A percentile compares a stretch with the other conserved stretches of the same genome.
These are phyloP conservation scores for Crocodylus rhombifer DNA, from an alignment of 2,797 vertebrate species.

Conservation along the genomic window DNA sequence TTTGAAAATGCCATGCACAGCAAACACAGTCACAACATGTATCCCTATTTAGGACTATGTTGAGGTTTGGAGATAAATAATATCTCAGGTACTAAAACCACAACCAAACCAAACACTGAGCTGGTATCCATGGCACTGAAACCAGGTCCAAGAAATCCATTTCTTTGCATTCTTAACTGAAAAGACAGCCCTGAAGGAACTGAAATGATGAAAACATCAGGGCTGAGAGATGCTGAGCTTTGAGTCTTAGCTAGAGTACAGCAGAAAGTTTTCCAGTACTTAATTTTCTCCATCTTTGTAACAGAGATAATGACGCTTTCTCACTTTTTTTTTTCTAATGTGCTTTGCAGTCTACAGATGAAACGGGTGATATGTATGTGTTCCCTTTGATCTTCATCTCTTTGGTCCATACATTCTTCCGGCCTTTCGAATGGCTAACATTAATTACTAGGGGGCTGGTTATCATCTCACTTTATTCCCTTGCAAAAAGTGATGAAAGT, in stretches of 20 bases:
- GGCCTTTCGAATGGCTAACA: not conserved
- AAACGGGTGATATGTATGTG: not conserved
- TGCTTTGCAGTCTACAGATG: not conserved
- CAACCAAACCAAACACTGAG: too few species aligned
- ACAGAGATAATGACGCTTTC: not conserved
- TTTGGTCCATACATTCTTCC: not conserved
- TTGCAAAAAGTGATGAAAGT: not conserved
- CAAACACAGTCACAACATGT: too few species aligned
- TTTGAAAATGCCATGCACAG: too few species aligned
- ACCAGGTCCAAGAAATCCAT: rapidly evolving
- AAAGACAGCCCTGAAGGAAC: not conserved
- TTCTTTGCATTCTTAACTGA: not conserved
- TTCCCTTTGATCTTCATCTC: not conserved
- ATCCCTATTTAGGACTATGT: too few species aligned
- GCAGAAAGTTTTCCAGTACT: not conserved
- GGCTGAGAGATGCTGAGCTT: not conserved
- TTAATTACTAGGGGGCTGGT: not conserved
- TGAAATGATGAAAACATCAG: rapidly evolving
- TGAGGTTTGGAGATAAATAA: too few species aligned
- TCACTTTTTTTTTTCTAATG: rapidly evolving
- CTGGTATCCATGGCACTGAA: not conserved
- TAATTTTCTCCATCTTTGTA: not conserved
- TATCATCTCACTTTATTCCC: not conserved
- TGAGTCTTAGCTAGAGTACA: too few species aligned
- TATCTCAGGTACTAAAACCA: too few species aligned